Base-by-base conservation (phyloP, 1,140 invertebrate species). In the Bombus pascuorum region DNA sequence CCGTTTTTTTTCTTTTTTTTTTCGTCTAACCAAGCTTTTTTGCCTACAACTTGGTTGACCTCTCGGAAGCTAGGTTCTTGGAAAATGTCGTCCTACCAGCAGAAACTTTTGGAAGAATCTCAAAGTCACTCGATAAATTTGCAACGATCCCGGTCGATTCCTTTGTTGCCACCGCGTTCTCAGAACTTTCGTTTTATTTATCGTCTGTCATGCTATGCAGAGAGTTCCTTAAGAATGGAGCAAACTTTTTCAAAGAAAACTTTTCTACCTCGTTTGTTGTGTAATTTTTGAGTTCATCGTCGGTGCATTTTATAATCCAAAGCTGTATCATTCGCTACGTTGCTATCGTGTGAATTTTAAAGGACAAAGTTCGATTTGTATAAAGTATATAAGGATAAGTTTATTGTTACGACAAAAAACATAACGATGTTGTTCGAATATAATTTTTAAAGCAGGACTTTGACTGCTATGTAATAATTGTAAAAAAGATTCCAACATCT, bases 91-190 rank as follows among this genome's bases (percentile, higher is more conserved):
- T 32, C 68, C 15, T 57, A 42, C 42, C 71, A 10, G 34, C 70
- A 62, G 73, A 73, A 83, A 90, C 89, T 86, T 83, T 85, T 70
- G 37, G 15, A 37, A 32, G n/a, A 76, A 75, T 79, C 73, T 77
- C 85, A 22, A 71, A 87, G 73, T 78, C 37, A 22, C 18, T 83
- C 71, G 70, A 86, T 73, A 81, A 86, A 89, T 86, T 81, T 57
- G 65, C 28, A 68, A 53, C 32, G 59, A 62, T 53, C 44, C 25
- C 13, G 42, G 18, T 59, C 47, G 74, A 77, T 59, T 42, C 34
- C 28, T 77, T 77, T 83, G 74, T 77, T 42, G 47, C 8, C 37
- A 28, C 13, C 6, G 28, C 44, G 28, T 53, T 73, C 34, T 10
- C 42, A 25, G 25, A 75, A 75, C 32, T 70, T 70, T 80, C 44